These are phyloP conservation scores for Glyptemys insculpta DNA, from an alignment of 2,797 vertebrate species.

Conservation along the genomic window DNA sequence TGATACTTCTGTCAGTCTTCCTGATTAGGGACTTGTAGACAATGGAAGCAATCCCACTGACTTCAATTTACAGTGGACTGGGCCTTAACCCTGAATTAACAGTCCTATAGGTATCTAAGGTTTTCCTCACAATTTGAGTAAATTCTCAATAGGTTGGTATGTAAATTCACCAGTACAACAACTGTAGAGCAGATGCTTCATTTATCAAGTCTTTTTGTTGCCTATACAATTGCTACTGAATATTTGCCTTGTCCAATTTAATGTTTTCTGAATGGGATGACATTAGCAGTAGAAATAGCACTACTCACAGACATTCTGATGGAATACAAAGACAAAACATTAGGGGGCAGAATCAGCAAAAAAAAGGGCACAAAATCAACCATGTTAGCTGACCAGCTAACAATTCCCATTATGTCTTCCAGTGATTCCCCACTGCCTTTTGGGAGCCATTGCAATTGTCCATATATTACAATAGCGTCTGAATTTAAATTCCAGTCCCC, in stretches of 20 bases:
- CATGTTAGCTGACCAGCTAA: not conserved
- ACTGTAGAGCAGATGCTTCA: not conserved
- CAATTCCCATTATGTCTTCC: not conserved
- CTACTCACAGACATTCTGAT: not conserved
- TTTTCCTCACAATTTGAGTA: not conserved
- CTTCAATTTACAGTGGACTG: fast-evolving
- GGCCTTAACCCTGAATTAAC: not conserved
- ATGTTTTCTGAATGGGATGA: fast-evolving
- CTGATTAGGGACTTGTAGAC: not conserved
- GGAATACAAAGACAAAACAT: not conserved
- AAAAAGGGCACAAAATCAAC: not conserved
- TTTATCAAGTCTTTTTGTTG: not conserved
- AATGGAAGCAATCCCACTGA: not conserved
- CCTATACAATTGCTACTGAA: not conserved
- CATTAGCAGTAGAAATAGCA: not conserved
- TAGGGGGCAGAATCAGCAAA: not conserved
- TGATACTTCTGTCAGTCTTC: not conserved
- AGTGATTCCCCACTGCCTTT: not conserved
- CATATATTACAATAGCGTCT: not conserved
- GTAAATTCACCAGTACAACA: not conserved
- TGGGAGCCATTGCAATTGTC: not conserved
- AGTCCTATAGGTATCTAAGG: not conserved
- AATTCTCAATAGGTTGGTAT: not conserved
- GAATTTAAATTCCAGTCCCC: not conserved
- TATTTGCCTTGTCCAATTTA: fast-evolving